Evolutionary conservation across 2,797 vertebrate species (phyloP).

Genomic region (Pangasius sanitwongsei): DNA sequence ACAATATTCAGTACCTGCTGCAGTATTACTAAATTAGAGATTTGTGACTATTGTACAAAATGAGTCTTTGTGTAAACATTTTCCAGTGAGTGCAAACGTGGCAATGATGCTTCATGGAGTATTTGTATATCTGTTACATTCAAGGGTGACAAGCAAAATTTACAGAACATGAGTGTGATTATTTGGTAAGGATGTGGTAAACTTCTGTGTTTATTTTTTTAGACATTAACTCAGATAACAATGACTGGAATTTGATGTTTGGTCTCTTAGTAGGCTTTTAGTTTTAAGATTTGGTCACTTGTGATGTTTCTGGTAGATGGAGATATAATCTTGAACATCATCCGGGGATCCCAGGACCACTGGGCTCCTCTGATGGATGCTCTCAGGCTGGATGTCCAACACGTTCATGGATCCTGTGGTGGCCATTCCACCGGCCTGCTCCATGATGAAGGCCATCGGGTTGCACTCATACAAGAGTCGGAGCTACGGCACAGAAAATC

Average conservation of each 20-base stretch:
- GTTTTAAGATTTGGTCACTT: constrained; percentile 56
- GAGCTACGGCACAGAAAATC: constrained; percentile 74
- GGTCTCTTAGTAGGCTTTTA: not conserved
- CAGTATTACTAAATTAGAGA: not conserved
- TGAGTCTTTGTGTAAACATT: not conserved
- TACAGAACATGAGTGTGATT: not conserved
- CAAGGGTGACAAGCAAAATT: not conserved
- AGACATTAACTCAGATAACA: not conserved
- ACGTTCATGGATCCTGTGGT: constrained; percentile 85
- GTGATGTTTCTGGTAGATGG: constrained; percentile 82
- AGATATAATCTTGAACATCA: constrained; percentile 88
- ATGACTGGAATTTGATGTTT: constrained; percentile 16
- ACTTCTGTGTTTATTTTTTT: not conserved
- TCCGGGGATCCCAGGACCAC: constrained; percentile 88
- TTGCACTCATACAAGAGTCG: constrained; percentile 94
- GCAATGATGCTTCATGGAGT: not conserved
- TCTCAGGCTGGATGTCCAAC: constrained; percentile 87
- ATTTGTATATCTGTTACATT: not conserved
- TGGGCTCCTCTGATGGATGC: constrained; percentile 87
- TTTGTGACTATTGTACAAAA: not conserved
- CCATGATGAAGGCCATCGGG: constrained; percentile 93
- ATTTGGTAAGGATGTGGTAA: not conserved
- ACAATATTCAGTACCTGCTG: not conserved
- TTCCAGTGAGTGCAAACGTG: not conserved
- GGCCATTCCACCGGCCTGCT: constrained; percentile 92